phyloP scores from a whole-genome alignment of 2,113 vertebrate genomes.

The Megalops atlanticus region DNA sequence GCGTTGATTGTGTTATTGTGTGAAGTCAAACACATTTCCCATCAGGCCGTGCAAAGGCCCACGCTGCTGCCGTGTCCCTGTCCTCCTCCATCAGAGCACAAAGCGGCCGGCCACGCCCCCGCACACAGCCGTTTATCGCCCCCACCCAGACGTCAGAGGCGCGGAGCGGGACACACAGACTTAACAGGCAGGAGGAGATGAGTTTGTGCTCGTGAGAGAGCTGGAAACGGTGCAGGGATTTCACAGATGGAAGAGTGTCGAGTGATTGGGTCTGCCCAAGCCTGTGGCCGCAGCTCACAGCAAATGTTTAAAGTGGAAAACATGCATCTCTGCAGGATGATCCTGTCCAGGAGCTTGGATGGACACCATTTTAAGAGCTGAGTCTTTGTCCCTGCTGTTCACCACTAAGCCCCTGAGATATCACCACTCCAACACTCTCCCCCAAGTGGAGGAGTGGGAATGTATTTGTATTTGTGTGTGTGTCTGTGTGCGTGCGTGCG shows the following conservation, averaged over 20 bases:
- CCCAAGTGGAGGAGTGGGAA: constrained; percentile 41
- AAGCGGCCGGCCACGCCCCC: not conserved
- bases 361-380: too few relatives aligned
- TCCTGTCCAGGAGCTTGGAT: too few relatives aligned
- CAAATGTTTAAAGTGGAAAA: too few relatives aligned
- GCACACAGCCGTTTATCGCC: not conserved
- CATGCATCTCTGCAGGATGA: too few relatives aligned
- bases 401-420: too few relatives aligned
- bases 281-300: too few relatives aligned
- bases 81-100: not conserved
- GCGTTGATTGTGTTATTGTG: not conserved
- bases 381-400: too few relatives aligned
- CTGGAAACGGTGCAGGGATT: not conserved
- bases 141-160: not conserved
- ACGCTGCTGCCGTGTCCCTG: too few relatives aligned
- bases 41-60: too few relatives aligned
- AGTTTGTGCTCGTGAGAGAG: not conserved
- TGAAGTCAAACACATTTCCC: not conserved
- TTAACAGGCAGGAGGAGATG: not conserved
- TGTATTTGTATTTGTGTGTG: constrained; percentile 26
- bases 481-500: constrained; percentile 20
- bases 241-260: not conserved
- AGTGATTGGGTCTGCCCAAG: not conserved
- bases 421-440: too few relatives aligned
- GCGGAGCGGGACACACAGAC: not conserved